Conservation (phyloP, 2,113 vertebrate species). For the Cariama cristata region DNA sequence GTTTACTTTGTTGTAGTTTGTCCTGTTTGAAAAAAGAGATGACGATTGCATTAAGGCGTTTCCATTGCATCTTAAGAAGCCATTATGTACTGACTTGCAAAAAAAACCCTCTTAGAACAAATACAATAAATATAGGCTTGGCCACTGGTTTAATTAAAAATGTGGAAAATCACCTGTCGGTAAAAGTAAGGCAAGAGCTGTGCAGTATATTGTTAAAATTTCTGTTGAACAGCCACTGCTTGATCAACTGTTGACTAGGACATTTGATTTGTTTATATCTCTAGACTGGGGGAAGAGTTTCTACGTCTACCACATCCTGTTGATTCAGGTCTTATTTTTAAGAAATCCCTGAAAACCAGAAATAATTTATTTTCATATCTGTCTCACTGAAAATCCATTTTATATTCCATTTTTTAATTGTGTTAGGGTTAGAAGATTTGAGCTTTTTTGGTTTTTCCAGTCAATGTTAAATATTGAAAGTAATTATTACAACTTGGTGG, state of each 20-base stretch:
- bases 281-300: background rate
- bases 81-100: background rate
- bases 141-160: background rate
- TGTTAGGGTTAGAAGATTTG: background rate
- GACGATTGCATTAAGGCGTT: background rate
- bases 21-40: background rate
- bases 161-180: background rate
- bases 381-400: background rate
- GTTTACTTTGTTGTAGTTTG: background rate
- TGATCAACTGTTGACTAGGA: background rate
- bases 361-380: background rate
- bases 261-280: background rate
- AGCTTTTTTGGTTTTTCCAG: background rate
- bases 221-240: background rate
- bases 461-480: conserved; percentile 17
- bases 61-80: background rate
- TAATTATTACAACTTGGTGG: background rate
- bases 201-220: background rate
- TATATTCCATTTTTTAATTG: background rate
- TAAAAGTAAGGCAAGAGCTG: background rate
- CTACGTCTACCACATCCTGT: background rate
- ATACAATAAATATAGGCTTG: background rate
- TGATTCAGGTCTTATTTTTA: background rate
- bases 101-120: background rate
- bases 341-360: background rate